Evolutionary conservation across 2,797 vertebrate genomes (phyloP).

Genomic region (Fratercula arctica): DNA sequence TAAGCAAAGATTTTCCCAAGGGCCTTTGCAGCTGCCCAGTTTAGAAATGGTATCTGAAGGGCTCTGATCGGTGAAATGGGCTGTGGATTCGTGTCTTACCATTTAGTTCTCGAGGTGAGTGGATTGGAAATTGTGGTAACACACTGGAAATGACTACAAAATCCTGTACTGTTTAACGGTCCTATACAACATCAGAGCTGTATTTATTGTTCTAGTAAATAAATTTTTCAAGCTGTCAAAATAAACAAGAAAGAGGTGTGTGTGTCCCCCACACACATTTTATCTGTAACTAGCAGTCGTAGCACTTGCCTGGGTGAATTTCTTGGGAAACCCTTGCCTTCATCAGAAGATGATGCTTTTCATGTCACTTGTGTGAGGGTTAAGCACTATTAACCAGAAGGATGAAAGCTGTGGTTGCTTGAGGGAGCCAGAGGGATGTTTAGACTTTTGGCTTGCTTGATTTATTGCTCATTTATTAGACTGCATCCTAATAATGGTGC

Average conservation of each 20-base stretch:
- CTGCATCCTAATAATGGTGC: neutral
- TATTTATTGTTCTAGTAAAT: constrained; percentile 17
- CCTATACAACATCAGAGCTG: neutral
- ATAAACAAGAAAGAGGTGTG: constrained; percentile 9
- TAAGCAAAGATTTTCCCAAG: neutral
- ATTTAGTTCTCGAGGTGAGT: neutral
- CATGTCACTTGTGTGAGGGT: constrained; percentile 28
- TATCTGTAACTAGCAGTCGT: constrained; percentile 11
- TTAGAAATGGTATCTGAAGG: neutral
- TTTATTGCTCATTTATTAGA: constrained; percentile 28
- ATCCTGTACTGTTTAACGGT: neutral
- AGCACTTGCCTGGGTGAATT: neutral
- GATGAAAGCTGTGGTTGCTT: neutral
- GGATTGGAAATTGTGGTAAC: neutral
- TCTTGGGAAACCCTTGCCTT: constrained; percentile 42
- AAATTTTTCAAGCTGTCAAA: neutral
- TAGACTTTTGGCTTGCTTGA: constrained; percentile 26
- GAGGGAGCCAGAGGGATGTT: neutral
- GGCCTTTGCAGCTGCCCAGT: neutral
- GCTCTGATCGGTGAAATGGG: neutral
- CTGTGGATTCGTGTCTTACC: neutral
- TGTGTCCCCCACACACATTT: neutral
- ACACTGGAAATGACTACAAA: neutral
- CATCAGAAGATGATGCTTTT: constrained; percentile 24
- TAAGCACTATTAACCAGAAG: neutral